Base-by-base conservation (phyloP, 2,113 vertebrate species). In the Muntiacus muntjak region DNA sequence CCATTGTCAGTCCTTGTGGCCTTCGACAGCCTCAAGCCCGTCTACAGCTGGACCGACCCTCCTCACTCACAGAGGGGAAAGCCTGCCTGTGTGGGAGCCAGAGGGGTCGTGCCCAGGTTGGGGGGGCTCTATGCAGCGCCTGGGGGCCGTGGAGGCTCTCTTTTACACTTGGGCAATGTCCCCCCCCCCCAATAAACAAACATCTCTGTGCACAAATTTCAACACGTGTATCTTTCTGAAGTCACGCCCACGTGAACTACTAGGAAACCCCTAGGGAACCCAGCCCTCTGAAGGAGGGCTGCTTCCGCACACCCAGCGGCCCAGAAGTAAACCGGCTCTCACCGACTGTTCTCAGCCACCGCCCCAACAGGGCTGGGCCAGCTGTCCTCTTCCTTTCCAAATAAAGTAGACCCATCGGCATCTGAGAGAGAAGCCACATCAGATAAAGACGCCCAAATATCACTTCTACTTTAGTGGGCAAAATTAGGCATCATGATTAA, bases 391-490 rank as follows among this genome's bases (percentile, higher is more conserved):
- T 89, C 50, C 54, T 85, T 60, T 60, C 85, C 58, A 78, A 92
- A 85, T 62, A 23, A 88, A 40, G 28, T 2, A 58, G 83, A 33
- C 55, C 8, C 2, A 54, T 3, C 52, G 89, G 47, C 89, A 54
- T 78, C 55, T 19, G 5, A 87, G 47, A 21, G 94, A 82, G 84
- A 92, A 84, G 86, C 40, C 81, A 93, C 45, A 15, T 25, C 94
- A 83, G 96, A 95, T 84, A 91, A 94, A 82, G 85, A 94, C 76
- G 64, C 50, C 45, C n/a, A 91, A 89, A 96, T 36, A 93, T 0
- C 94, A 97, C 78, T 97, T 94, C 87, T 60, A 96, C 96, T 97
- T 95, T 57, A 81, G 60, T 45, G 78, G 91, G 91, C 64, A 94
- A 81, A 97, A 55, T 87, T 67, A 98, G 79, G 92, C 85, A 6